Evolutionary conservation across 2,113 vertebrate genomes (phyloP).

Genomic region (Neotoma lepida): DNA sequence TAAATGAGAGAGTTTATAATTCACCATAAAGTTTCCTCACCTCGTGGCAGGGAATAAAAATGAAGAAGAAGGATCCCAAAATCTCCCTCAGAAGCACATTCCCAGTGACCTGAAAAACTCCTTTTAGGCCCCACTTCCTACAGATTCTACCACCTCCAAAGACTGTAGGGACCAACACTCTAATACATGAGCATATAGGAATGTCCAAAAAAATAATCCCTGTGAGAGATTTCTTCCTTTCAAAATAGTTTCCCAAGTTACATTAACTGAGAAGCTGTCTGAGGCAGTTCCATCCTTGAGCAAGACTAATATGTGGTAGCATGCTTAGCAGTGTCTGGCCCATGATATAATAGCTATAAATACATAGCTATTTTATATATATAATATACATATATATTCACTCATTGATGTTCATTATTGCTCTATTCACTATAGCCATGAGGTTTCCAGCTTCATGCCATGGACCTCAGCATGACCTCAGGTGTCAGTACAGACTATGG

Average conservation of each 20-base stretch:
- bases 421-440: not conserved
- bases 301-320: not conserved
- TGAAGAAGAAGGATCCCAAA: not conserved
- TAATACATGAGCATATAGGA: not conserved
- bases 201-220: not conserved
- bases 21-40: not conserved
- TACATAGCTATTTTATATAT: not conserved
- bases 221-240: not conserved
- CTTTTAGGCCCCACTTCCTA: not conserved
- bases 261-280: not conserved
- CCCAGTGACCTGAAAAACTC: not conserved
- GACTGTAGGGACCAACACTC: not conserved
- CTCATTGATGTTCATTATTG: not conserved
- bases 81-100: not conserved
- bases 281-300: not conserved
- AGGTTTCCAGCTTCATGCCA: not conserved
- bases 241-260: not conserved
- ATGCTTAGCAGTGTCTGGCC: too few relatives aligned
- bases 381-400: not conserved
- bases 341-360: too few relatives aligned
- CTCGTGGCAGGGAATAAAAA: not conserved
- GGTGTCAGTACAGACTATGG: not conserved
- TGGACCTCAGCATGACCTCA: not conserved
- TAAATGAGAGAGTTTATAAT: not conserved
- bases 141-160: not conserved